Evolutionary conservation across 2,888 invertebrate species (phyloP).

Genomic region (Parnassius apollo): DNA sequence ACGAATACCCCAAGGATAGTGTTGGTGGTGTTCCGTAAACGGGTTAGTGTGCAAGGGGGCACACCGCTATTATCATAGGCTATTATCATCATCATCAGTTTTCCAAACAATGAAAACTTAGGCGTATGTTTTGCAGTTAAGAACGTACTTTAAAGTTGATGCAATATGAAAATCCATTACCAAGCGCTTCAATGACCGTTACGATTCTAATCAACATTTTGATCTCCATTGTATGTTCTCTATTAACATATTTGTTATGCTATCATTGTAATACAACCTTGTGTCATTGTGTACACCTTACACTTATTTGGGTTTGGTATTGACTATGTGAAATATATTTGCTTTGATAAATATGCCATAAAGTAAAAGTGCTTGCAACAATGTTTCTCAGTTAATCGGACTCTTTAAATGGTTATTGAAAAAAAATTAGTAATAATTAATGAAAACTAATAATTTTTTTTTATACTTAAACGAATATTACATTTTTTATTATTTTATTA

Average conservation of each 20-base stretch:
- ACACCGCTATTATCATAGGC: no score
- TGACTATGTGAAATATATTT: constrained; percentile 8
- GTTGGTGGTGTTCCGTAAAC: no score
- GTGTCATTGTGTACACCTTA: background rate
- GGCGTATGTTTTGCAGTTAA: constrained; percentile 1
- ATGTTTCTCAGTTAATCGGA: no score
- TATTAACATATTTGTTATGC: constrained; percentile 22
- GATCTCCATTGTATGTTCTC: constrained; percentile 19
- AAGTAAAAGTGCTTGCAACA: no score
- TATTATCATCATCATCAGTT: background rate
- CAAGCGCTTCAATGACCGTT: constrained; percentile 5
- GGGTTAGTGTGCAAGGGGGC: no score
- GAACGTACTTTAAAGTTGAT: constrained; percentile 1
- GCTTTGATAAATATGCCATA: no score
- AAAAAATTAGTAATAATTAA: no score
- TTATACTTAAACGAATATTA: no score
- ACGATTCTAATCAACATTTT: constrained; percentile 18
- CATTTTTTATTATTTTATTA: no score
- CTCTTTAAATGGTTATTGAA: no score
- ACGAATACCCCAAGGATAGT: no score
- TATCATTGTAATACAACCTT: constrained; percentile 12
- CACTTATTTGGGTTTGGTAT: constrained; percentile 2
- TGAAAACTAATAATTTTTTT: no score
- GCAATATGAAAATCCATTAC: background rate
- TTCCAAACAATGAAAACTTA: constrained; percentile 8